These are phyloP conservation scores for Azemiops feae DNA, from an alignment of 2,113 vertebrate species.

Conservation along the genomic window DNA sequence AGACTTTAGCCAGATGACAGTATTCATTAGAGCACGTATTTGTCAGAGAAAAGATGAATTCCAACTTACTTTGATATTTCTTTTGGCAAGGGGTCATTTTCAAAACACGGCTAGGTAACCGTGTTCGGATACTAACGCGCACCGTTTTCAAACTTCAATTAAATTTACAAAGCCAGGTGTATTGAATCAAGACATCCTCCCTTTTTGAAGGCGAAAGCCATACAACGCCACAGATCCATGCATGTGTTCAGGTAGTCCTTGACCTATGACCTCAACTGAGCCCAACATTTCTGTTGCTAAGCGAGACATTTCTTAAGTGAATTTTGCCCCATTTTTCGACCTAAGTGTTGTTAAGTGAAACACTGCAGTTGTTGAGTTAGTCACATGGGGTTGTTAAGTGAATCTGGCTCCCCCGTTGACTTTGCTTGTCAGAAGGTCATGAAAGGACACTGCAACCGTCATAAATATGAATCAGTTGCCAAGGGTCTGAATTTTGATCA, in stretches of 20 bases:
- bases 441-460: not conserved
- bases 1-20: conserved; percentile 60
- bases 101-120: conserved; percentile 39
- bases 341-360: not conserved
- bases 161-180: not conserved
- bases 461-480: too few relatives aligned
- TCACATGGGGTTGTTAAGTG: too few relatives aligned
- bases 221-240: not conserved
- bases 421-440: not conserved
- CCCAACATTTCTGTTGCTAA: not conserved
- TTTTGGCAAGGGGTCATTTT: conserved; percentile 29
- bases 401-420: not conserved
- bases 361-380: not conserved
- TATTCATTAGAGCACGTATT: conserved; percentile 54
- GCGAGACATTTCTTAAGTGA: not conserved
- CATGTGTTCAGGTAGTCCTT: not conserved
- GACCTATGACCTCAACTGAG: not conserved
- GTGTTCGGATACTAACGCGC: conserved; percentile 16
- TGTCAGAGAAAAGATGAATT: conserved; percentile 56
- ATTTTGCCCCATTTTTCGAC: not conserved
- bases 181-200: not conserved
- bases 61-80: conserved; percentile 40
- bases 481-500: too few relatives aligned
- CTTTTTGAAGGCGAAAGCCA: not conserved
- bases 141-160: conserved; percentile 10